Conservation (phyloP, 2,888 invertebrate species). For the Ceramica pisi region DNA sequence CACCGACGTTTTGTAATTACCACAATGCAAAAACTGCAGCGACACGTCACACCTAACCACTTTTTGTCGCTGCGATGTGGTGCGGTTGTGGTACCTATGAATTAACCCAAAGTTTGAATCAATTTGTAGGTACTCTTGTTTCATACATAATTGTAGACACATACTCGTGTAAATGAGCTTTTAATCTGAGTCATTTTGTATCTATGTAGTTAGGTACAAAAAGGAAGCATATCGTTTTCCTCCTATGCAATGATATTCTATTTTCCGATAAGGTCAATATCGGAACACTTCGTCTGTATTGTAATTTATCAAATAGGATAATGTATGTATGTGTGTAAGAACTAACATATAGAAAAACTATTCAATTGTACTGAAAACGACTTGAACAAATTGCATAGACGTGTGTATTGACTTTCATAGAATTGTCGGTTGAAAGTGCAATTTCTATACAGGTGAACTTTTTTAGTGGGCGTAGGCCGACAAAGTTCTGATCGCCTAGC, state of each 20-base stretch:
- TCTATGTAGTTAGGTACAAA: slow-evolving; percentile 14
- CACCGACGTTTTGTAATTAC: too few relatives aligned
- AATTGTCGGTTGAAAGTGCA: slow-evolving; percentile 29
- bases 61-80: too few relatives aligned
- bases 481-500: too few relatives aligned
- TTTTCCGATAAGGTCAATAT: slow-evolving; percentile 2
- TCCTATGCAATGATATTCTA: slow-evolving; percentile 17
- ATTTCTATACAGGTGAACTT: slow-evolving; percentile 3
- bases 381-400: slow-evolving; percentile 21
- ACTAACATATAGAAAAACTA: slow-evolving; percentile 9
- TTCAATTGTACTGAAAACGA: slow-evolving; percentile 29
- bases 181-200: slow-evolving; percentile 11
- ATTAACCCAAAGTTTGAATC: background rate
- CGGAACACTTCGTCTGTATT: slow-evolving; percentile 29
- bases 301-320: slow-evolving; percentile 34
- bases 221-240: slow-evolving; percentile 39
- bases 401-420: background rate
- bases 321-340: slow-evolving; percentile 36
- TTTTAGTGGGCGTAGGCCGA: too few relatives aligned
- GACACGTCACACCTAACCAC: too few relatives aligned
- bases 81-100: too few relatives aligned
- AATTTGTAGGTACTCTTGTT: too few relatives aligned
- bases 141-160: background rate
- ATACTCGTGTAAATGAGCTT: slow-evolving; percentile 11
- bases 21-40: too few relatives aligned